phyloP scores from a whole-genome alignment of 2,113 vertebrate genomes.

The Microtus richardsoni region DNA sequence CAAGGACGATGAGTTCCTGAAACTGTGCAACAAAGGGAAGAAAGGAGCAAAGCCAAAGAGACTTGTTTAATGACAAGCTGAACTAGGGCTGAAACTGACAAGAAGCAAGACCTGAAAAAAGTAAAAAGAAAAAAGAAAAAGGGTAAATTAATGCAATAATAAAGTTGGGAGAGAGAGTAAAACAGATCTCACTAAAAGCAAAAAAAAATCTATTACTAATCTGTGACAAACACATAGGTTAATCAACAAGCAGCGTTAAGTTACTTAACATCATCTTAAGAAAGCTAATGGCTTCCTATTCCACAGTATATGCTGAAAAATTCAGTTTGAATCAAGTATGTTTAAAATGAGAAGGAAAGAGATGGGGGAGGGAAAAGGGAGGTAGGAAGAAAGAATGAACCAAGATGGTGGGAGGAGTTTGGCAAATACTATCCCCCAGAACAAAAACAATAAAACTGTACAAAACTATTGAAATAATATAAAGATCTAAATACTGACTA shows the following conservation, averaged over 20 bases:
- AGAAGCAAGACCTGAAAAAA: slow-evolving; percentile 3
- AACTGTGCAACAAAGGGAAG: background rate
- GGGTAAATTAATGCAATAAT: background rate
- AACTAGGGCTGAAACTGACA: background rate
- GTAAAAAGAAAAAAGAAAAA: background rate
- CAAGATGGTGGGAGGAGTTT: background rate
- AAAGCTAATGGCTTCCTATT: background rate
- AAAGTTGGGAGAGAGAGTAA: background rate
- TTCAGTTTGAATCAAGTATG: background rate
- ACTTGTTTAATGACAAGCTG: background rate
- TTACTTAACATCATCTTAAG: background rate
- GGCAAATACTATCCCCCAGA: slow-evolving; percentile 17
- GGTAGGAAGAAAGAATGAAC: background rate
- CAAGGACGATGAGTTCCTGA: background rate
- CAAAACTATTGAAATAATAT: slow-evolving; percentile 29
- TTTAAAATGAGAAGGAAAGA: slow-evolving; percentile 1
- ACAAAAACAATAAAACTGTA: background rate
- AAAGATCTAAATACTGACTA: background rate
- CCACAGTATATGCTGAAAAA: slow-evolving; percentile 28
- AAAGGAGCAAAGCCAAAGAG: background rate
- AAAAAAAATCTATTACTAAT: background rate
- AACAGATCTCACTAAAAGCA: background rate
- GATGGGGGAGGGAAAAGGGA: background rate
- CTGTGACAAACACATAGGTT: background rate
- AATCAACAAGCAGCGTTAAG: background rate